Conservation (phyloP, 2,113 vertebrate genomes). For the Holacanthus passer region DNA sequence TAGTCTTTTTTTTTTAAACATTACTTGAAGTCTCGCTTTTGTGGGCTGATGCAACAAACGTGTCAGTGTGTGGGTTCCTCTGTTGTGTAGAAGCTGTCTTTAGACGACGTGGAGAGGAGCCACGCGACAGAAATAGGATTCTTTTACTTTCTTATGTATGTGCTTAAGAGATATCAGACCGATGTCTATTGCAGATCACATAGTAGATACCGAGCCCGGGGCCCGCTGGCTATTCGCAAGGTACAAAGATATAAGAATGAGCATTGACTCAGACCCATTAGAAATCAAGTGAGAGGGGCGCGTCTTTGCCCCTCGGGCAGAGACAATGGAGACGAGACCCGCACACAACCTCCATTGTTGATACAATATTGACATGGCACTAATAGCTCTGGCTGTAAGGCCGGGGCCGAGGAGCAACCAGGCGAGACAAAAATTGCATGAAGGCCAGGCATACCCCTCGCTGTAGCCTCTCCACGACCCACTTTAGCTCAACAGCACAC, state of each 20-base stretch:
- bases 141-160: neutral
- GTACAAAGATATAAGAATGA: slow-evolving; percentile 44
- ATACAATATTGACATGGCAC: slow-evolving; percentile 78
- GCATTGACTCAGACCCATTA: slow-evolving; percentile 55
- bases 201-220: neutral
- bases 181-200: slow-evolving; percentile 11
- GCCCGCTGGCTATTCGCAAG: slow-evolving; percentile 42
- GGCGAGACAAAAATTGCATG: slow-evolving; percentile 69
- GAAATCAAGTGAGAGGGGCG: slow-evolving; percentile 36
- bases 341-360: slow-evolving; percentile 69
- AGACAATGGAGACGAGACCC: slow-evolving; percentile 40
- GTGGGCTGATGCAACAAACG: slow-evolving; percentile 26
- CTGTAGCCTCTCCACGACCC: slow-evolving; percentile 57
- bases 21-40: slow-evolving; percentile 35
- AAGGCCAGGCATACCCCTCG: slow-evolving; percentile 43
- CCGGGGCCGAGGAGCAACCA: slow-evolving; percentile 59
- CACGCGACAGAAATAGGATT: neutral
- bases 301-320: slow-evolving; percentile 48
- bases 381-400: slow-evolving; percentile 67
- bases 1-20: slow-evolving; percentile 33
- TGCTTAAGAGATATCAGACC: slow-evolving; percentile 30
- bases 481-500: slow-evolving; percentile 74
- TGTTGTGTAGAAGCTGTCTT: neutral
- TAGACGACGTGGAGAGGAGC: neutral
- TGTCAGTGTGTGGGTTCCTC: neutral